These are phyloP conservation scores for Saguinus imperator DNA, from an alignment of 2,113 vertebrate species.

Conservation along the genomic window DNA sequence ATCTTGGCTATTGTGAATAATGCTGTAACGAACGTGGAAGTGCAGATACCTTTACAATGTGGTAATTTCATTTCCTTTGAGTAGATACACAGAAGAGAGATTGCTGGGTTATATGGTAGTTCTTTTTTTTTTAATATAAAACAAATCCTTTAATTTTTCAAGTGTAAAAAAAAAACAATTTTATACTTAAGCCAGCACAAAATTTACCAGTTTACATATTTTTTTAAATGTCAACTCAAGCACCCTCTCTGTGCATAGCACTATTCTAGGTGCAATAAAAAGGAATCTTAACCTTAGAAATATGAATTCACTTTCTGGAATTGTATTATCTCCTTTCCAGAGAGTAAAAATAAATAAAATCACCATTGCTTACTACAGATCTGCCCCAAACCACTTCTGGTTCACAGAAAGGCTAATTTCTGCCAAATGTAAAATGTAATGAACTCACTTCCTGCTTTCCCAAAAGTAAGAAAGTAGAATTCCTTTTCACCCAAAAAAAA, in stretches of 20 bases:
- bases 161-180: conserved; percentile 84
- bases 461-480: conserved; percentile 78
- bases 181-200: conserved; percentile 84
- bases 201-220: conserved; percentile 52
- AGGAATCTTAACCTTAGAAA: conserved; percentile 30
- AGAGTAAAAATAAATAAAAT: conserved; percentile 74
- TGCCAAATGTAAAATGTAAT: conserved; percentile 80
- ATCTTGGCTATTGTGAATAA: background rate
- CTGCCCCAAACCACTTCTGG: background rate
- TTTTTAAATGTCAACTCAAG: conserved; percentile 4
- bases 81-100: background rate
- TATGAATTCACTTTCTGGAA: conserved; percentile 52
- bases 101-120: background rate
- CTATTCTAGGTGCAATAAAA: conserved; percentile 53
- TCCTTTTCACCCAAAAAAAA: conserved; percentile 77
- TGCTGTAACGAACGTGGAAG: background rate
- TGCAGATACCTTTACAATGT: background rate
- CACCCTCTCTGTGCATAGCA: conserved; percentile 64
- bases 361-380: background rate
- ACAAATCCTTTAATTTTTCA: conserved; percentile 86
- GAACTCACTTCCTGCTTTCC: conserved; percentile 65
- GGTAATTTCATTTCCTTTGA: background rate
- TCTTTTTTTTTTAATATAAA: conserved; percentile 74
- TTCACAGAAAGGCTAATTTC: conserved; percentile 65
- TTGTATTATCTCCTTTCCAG: conserved; percentile 32